These are phyloP conservation scores for Nemopilema nomurai DNA, from an alignment of 30 jellyfish, hydroid and myxozoan genomes.

Conservation along the genomic window DNA sequence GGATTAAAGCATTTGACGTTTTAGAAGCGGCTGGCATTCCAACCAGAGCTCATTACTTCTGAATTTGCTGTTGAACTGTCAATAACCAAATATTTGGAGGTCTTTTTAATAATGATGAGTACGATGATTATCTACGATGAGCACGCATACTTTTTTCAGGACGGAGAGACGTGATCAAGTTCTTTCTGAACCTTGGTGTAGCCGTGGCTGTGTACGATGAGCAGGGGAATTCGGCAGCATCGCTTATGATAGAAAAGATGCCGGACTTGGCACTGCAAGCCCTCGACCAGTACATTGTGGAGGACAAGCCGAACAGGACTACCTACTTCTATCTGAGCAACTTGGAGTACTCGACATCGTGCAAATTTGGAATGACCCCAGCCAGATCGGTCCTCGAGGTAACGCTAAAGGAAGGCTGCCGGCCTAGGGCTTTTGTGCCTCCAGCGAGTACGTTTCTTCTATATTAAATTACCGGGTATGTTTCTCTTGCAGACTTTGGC, in stretches of 20 bases:
- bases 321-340: conserved; percentile 49
- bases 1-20: too few species aligned
- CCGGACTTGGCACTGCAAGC: conserved; percentile 86
- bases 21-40: too few species aligned
- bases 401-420: too few species aligned
- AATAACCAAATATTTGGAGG: too few species aligned
- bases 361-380: conserved; percentile 56
- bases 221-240: conserved; percentile 72
- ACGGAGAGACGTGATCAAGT: conserved; percentile 67
- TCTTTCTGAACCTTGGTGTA: conserved; percentile 78
- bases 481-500: conserved; percentile 36
- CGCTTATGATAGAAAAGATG: conserved; percentile 87
- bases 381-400: conserved; percentile 69
- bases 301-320: conserved; percentile 64
- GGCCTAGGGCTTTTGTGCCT: too few species aligned
- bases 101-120: too few species aligned
- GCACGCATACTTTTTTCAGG: conserved; percentile 58
- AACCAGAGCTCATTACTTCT: too few species aligned
- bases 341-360: conserved; percentile 61
- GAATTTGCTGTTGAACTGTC: too few species aligned
- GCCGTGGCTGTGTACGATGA: conserved; percentile 78
- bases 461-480: background rate
- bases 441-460: too few species aligned
- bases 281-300: conserved; percentile 67
- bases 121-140: too few species aligned